Percentiles rank a stretch among this genome's conserved stretches.
These are phyloP conservation scores for Miichthys miiuy DNA, from an alignment of 2,797 vertebrate species.

Conservation along the genomic window DNA sequence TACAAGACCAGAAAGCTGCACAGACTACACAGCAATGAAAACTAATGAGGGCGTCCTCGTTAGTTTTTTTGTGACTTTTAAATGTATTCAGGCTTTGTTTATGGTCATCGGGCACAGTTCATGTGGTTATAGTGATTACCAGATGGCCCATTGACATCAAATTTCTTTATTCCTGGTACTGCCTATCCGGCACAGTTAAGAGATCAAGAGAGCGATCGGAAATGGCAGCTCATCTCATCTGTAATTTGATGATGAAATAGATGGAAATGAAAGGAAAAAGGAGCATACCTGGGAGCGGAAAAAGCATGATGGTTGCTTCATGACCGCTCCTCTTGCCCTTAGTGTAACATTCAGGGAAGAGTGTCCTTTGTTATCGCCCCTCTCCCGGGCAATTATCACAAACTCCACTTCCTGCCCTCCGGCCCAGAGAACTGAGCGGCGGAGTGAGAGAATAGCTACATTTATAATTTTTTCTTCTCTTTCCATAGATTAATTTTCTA, in stretches of 20 bases:
- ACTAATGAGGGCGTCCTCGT: too few species aligned
- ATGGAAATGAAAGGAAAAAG: slow-evolving; percentile 67
- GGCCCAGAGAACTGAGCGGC: slow-evolving; percentile 83
- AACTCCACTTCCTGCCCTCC: slow-evolving; percentile 88
- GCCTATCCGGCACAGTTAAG: slow-evolving; percentile 62
- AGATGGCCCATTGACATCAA: slow-evolving; percentile 51
- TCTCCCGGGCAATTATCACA: slow-evolving; percentile 89
- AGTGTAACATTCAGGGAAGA: slow-evolving; percentile 87
- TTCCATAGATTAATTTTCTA: slow-evolving; percentile 91
- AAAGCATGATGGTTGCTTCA: slow-evolving; percentile 74
- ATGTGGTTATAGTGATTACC: slow-evolving; percentile 58
- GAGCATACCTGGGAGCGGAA: slow-evolving; percentile 77
- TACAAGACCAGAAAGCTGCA: background rate
- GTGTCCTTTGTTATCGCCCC: slow-evolving; percentile 86
- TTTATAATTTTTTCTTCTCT: slow-evolving; percentile 88
- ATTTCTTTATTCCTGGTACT: slow-evolving; percentile 43
- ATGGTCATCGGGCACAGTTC: slow-evolving; percentile 40
- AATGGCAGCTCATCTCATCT: slow-evolving; percentile 78
- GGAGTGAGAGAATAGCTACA: slow-evolving; percentile 88
- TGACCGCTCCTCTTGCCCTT: slow-evolving; percentile 84
- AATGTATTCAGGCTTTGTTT: slow-evolving; percentile 69
- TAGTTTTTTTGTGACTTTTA: too few species aligned
- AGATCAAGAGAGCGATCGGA: slow-evolving; percentile 76
- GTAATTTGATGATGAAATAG: slow-evolving; percentile 84
- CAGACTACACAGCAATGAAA: background rate